Evolutionary conservation across 2,888 invertebrate species (phyloP).

Genomic region (Xylocampa areola): DNA sequence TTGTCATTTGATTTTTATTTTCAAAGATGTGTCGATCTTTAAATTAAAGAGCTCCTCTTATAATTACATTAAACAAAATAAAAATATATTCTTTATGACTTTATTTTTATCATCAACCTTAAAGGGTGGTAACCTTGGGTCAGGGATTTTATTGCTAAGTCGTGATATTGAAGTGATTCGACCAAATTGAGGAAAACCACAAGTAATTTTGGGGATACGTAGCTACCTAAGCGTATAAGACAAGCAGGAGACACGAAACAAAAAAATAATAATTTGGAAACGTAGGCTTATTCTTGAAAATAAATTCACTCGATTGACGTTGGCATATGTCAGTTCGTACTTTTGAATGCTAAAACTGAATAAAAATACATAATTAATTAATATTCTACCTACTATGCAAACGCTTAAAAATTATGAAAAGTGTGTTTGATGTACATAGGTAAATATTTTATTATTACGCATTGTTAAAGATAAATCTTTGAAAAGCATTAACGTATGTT

Average conservation of each 20-base stretch:
- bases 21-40: conserved; percentile 29
- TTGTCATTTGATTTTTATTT: conserved; percentile 24
- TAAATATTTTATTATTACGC: too few relatives aligned
- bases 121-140: conserved; percentile 6
- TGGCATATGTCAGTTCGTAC: too few relatives aligned
- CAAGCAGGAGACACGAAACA: background rate
- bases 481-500: too few relatives aligned
- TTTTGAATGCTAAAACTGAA: too few relatives aligned
- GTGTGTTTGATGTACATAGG: too few relatives aligned
- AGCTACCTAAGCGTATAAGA: background rate
- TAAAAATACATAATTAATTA: too few relatives aligned
- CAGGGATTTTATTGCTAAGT: conserved; percentile 45
- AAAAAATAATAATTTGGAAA: conserved; percentile 8
- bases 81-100: conserved; percentile 32
- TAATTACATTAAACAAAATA: conserved; percentile 46
- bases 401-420: too few relatives aligned
- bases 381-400: too few relatives aligned
- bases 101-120: conserved; percentile 43
- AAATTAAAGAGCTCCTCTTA: conserved; percentile 44
- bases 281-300: too few relatives aligned
- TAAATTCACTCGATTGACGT: too few relatives aligned
- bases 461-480: too few relatives aligned
- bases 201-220: conserved; percentile 16
- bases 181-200: conserved; percentile 48
- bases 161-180: conserved; percentile 34